phyloP scores from a whole-genome alignment of 2,888 invertebrate genomes.

The Palloptera scutellata region DNA sequence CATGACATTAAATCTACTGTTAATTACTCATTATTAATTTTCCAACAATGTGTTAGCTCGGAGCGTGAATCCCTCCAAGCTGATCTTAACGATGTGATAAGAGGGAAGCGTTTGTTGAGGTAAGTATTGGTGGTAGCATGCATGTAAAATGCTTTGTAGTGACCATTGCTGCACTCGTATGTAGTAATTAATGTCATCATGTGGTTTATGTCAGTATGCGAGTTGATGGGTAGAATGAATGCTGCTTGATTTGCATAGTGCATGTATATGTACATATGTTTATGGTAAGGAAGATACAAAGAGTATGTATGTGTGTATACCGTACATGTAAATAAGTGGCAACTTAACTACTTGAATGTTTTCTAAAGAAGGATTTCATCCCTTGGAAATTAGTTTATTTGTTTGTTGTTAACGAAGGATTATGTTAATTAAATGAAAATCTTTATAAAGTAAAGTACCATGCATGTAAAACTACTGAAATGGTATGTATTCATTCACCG shows the following conservation, averaged over 20 bases:
- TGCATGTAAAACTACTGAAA: too few species aligned
- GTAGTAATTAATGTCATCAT: constrained; percentile 55
- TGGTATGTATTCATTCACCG: too few species aligned
- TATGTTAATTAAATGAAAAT: constrained; percentile 21
- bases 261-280: too few species aligned
- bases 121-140: constrained; percentile 32
- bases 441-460: not conserved
- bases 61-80: not conserved
- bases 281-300: too few species aligned
- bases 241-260: too few species aligned
- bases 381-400: too few species aligned
- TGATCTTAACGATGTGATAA: too few species aligned
- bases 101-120: constrained; percentile 32
- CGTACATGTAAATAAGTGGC: too few species aligned
- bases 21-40: constrained; percentile 64
- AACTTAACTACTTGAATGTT: too few species aligned
- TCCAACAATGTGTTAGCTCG: constrained; percentile 44
- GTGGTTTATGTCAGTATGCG: constrained; percentile 44
- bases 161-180: not conserved
- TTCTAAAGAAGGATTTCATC: too few species aligned
- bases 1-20: constrained; percentile 53
- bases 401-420: too few species aligned
- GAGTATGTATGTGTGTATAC: too few species aligned
- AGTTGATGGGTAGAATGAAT: not conserved
- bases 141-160: not conserved